Percentiles rank a stretch among this genome's conserved stretches.
Conservation (phyloP, 2,113 vertebrate species). For the Gallinago media region DNA sequence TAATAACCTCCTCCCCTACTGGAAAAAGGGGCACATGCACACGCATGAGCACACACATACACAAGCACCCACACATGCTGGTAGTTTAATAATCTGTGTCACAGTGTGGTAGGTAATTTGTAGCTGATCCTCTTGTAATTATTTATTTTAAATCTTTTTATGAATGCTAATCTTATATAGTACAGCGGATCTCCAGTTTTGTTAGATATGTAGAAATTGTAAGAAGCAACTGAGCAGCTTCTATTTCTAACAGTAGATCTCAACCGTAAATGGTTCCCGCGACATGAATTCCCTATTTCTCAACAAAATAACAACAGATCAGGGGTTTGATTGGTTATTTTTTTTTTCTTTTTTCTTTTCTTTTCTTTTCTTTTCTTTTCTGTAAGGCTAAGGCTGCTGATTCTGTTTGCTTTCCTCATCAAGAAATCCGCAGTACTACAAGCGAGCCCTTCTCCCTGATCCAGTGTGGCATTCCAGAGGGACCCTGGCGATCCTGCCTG, state of each 20-base stretch:
- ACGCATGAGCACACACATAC: neutral
- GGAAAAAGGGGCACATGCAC: slow-evolving; percentile 62
- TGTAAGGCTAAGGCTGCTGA: slow-evolving; percentile 36
- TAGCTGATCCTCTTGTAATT: slow-evolving; percentile 91
- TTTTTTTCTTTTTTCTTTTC: neutral
- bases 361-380: neutral
- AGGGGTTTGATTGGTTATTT: neutral
- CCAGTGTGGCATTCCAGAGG: slow-evolving; percentile 87
- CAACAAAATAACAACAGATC: neutral
- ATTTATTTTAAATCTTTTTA: slow-evolving; percentile 91
- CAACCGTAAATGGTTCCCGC: neutral
- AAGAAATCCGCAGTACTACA: slow-evolving; percentile 72
- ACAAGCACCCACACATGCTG: slow-evolving; percentile 8
- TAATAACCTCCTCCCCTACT: slow-evolving; percentile 81
- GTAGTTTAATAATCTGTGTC: slow-evolving; percentile 88
- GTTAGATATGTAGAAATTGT: slow-evolving; percentile 57
- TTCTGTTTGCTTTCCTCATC: slow-evolving; percentile 63
- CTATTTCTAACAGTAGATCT: neutral
- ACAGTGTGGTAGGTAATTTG: slow-evolving; percentile 88
- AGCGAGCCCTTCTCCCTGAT: slow-evolving; percentile 75
- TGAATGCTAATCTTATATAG: slow-evolving; percentile 82
- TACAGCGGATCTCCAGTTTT: slow-evolving; percentile 71
- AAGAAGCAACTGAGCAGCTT: neutral
- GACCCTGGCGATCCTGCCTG: slow-evolving; percentile 82
- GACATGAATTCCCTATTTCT: slow-evolving; percentile 66